Evolutionary conservation across 2,797 vertebrate genomes (phyloP).

Genomic region (Muscicapa comitata): DNA sequence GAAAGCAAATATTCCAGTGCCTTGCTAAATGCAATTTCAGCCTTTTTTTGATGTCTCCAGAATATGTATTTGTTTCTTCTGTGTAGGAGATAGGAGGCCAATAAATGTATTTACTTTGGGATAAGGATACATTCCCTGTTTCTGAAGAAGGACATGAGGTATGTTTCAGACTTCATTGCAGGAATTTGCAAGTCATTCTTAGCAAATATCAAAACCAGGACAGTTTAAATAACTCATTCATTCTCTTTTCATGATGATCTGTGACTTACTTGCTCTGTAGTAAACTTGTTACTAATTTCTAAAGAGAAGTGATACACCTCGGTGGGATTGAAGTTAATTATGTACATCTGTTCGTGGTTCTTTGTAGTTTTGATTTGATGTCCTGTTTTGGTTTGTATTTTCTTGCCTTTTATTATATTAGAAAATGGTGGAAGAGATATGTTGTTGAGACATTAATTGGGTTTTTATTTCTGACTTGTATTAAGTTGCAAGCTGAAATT

Average conservation of each 20-base stretch:
- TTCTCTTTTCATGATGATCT: background rate
- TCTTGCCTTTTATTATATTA: background rate
- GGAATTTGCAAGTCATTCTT: background rate
- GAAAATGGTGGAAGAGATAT: background rate
- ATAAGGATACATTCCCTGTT: background rate
- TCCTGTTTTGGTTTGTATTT: background rate
- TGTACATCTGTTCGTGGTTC: background rate
- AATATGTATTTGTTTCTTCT: background rate
- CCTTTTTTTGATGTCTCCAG: background rate
- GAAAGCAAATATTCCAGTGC: background rate
- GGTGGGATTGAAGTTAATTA: background rate
- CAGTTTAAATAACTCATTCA: background rate
- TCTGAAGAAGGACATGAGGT: background rate
- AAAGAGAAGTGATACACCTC: background rate
- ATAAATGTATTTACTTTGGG: background rate
- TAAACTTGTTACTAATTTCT: background rate
- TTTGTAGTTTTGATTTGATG: background rate
- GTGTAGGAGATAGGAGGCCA: background rate
- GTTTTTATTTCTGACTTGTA: background rate
- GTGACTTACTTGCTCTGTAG: background rate
- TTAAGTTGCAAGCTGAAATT: background rate
- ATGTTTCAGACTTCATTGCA: background rate
- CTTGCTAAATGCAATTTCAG: background rate
- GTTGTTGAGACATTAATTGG: background rate
- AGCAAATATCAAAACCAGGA: background rate